Conservation (phyloP, 2,113 vertebrate species). For the Physeter macrocephalus region DNA sequence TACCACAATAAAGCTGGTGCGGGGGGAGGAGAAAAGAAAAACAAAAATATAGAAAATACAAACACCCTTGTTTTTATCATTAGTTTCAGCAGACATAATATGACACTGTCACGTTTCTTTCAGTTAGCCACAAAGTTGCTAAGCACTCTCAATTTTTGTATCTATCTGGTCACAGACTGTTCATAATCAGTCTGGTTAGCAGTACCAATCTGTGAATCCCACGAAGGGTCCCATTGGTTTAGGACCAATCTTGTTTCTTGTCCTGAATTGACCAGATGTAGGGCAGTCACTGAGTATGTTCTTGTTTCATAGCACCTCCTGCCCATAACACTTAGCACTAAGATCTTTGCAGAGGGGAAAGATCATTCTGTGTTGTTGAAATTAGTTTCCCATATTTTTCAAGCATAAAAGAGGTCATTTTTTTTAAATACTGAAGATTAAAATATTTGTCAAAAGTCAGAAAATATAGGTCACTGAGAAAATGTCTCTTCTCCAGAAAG, state of each 20-base stretch:
- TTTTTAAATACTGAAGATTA: neutral
- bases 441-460: neutral
- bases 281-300: neutral
- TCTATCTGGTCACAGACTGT: neutral
- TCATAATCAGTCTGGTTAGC: neutral
- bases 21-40: neutral
- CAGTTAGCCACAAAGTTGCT: neutral
- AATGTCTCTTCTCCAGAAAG: neutral
- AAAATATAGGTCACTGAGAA: slow-evolving; percentile 15
- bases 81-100: neutral
- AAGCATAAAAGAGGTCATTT: neutral
- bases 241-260: neutral
- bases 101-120: neutral
- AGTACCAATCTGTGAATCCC: neutral
- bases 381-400: neutral
- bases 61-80: neutral
- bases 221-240: neutral
- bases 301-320: neutral
- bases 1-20: neutral
- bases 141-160: neutral
- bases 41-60: neutral
- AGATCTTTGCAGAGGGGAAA: neutral
- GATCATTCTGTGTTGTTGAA: neutral
- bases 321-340: neutral
- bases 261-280: neutral